Base-by-base conservation (phyloP, 2,888 invertebrate genomes). In the Glyphotaelius pellucidus region DNA sequence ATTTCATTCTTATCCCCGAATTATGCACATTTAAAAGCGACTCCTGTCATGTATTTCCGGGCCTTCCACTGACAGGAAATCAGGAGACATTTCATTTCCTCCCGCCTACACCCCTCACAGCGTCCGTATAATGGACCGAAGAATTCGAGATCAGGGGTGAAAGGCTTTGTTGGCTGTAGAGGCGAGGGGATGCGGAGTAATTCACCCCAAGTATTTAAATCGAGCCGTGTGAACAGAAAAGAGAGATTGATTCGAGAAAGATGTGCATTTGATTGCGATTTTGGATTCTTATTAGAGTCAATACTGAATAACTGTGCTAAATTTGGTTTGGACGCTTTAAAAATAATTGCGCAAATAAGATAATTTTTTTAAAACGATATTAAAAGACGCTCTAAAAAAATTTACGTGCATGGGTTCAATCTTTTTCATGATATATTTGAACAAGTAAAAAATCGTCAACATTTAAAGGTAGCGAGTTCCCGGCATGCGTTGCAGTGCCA, bases 21-120 rank as follows among this genome's bases (percentile, higher is more conserved):
- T 85, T 85, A 85, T 85, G 35, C 85, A 85, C 42, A 85, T 85
- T 85, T 85, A 42, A 85, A 85, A 85, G 85, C 38, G 85, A 85
- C 85, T 85, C 35, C 85, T 86, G 90, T 91, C 90, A 80, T 79
- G 85, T 80, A 80, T 87, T 91, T 91, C 90, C 90, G 85, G 35
- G 30, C 30, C 80, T 67, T 67, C 90, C 85, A 84, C 47, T 90
- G 52, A 38, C 90, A 91, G 90, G 90, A 91, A 91, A 91, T 91
- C 90, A 79, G 86, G 81, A 91, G 90, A 91, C 90, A 91, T 91
- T 91, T 91, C 90, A 91, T 91, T 91, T 91, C 90, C 90, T 91
- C 80, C 35, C 83, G 32, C 42, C n/a, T 30, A 25, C 47, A 67
- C 79, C 86, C 90, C 85, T 52, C 83, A 31, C 85, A 42, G 80